A percentile compares a stretch with the other conserved stretches of the same genome.
These are phyloP conservation scores for Scrobipalpa atriplicella DNA, from an alignment of 2,888 invertebrate species.

Conservation along the genomic window DNA sequence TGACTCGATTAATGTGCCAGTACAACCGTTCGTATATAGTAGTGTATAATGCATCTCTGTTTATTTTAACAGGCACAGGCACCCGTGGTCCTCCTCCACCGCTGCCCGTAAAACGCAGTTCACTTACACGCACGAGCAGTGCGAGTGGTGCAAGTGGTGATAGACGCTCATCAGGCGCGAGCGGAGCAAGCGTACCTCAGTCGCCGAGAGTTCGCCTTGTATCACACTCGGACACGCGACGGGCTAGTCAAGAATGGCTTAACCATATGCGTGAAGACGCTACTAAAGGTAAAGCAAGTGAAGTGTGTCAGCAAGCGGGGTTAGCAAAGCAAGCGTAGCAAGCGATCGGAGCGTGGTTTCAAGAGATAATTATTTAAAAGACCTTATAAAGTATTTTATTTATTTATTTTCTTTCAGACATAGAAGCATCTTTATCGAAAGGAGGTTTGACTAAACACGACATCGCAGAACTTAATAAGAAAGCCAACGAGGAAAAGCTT, in stretches of 20 bases:
- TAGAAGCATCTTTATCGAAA: neutral
- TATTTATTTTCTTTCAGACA: neutral
- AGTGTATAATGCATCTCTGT: no score
- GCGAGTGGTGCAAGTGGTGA: neutral
- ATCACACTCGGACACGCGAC: slow-evolving; percentile 11
- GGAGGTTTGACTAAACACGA: neutral
- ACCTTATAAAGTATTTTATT: neutral
- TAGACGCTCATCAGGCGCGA: neutral
- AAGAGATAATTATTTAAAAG: no score
- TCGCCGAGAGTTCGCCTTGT: slow-evolving; percentile 11
- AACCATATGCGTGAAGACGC: slow-evolving; percentile 5
- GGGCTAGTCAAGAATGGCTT: slow-evolving; percentile 19
- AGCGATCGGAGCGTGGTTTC: neutral
- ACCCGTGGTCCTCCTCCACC: slow-evolving; percentile 22
- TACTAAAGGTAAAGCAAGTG: neutral
- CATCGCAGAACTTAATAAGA: slow-evolving; percentile 1
- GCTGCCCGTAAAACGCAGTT: slow-evolving; percentile 25
- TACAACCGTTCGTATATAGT: no score
- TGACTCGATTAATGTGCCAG: no score
- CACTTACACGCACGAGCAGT: neutral
- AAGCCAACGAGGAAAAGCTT: slow-evolving; percentile 10
- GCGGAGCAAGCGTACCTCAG: neutral
- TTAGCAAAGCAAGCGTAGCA: no score
- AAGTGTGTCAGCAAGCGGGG: no score
- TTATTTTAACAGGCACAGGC: neutral